phyloP scores from a whole-genome alignment of 2,888 invertebrate species.

The Ariolimax columbianus region DNA sequence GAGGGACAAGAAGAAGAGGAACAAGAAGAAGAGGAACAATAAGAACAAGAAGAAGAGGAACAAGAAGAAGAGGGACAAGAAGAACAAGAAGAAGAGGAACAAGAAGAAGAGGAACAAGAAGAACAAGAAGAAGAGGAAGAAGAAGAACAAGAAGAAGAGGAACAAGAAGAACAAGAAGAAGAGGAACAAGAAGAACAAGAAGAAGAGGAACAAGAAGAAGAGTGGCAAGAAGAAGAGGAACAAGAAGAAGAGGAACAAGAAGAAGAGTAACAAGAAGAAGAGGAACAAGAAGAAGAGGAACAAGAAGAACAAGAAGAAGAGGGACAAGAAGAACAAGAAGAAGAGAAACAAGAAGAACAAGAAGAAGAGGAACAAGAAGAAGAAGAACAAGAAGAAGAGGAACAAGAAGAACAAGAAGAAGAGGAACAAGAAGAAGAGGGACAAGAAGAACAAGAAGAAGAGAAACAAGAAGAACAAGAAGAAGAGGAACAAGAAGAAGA shows the following conservation, averaged over 20 bases:
- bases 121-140: neutral
- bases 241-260: slow-evolving; percentile 18
- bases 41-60: too few species aligned
- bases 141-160: neutral
- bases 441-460: too few species aligned
- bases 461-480: too few species aligned
- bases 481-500: slow-evolving; percentile 6
- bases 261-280: neutral
- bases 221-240: slow-evolving; percentile 1
- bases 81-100: too few species aligned
- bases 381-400: slow-evolving; percentile 15
- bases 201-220: neutral
- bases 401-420: slow-evolving; percentile 28
- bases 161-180: slow-evolving; percentile 15
- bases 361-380: slow-evolving; percentile 11
- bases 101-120: neutral
- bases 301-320: slow-evolving; percentile 8
- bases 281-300: slow-evolving; percentile 8
- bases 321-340: too few species aligned
- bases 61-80: too few species aligned
- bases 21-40: too few species aligned
- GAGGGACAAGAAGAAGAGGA: too few species aligned
- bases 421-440: too few species aligned
- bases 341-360: slow-evolving; percentile 13
- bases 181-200: neutral